Evolutionary conservation across 2,797 vertebrate genomes (phyloP), one percentile per base, ranked within the genome.

Genomic region (Ataeniobius toweri): DNA sequence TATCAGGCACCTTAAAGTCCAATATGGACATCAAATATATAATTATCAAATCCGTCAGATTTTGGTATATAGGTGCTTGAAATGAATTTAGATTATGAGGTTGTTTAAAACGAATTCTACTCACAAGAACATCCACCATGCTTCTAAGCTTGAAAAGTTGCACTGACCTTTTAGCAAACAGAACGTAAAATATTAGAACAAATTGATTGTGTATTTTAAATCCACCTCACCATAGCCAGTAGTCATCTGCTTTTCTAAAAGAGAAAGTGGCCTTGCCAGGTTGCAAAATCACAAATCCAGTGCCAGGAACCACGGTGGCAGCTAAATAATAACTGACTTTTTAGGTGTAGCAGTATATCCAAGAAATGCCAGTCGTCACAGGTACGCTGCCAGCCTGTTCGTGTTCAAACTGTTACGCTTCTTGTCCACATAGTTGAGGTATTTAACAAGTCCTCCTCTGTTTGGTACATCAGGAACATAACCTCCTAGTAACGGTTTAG

Each of bases 371-470:
- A 69, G 41, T 61, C 16, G 22, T 55, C 71, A 73, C 71, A 73
- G 24, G 53, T 26, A 41, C 39, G 14, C 71, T 36, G 71, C 48
- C 48, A 58, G 24, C 5, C 56, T 61, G n/a, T 74, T 61, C 26
- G n/a, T 74, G 73, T 74, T 28, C 58, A 31, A 74, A 61, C 72
- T 26, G 56, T 46, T 74, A 3, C 56, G 3, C 24, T 28, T 46
- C 41, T 74, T 59, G 56, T n/a, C 41, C 67, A 48, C 67, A 70
- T 70, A 46, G 24, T 26, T 61, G 16, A 74, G 73, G 73, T 46
- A 31, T 70, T 70, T 58, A 58, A 58, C 63, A 74, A 31, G 39
- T 74, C 28, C 28, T 14, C 73, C 41, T 74, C 73, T 28, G 56
- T 61, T 46, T 59, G n/a, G 67, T 48, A 48, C 67, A 61, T 20